A percentile compares a stretch with the other conserved stretches of the same genome.
Conservation (phyloP, 2,113 vertebrate species). For the Meles meles region DNA sequence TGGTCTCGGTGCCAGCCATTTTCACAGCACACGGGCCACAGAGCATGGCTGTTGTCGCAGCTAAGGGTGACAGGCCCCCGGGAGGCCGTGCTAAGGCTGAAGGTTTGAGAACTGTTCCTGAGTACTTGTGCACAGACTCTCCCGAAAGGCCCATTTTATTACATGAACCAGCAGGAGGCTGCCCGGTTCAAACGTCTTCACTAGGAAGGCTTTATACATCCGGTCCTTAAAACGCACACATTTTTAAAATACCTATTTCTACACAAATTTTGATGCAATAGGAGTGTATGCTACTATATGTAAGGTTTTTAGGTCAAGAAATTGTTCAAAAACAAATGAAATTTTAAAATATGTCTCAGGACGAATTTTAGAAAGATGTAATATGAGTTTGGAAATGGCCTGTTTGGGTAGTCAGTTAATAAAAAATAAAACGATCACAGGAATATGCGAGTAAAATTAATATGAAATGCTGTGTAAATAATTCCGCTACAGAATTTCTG, state of each 20-base stretch:
- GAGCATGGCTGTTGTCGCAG: no score
- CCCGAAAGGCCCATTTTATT: neutral
- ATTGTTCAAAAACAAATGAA: neutral
- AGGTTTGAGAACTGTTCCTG: neutral
- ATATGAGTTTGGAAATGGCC: neutral
- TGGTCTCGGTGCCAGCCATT: neutral
- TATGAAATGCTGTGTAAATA: neutral
- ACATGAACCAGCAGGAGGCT: neutral
- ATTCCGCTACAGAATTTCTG: neutral
- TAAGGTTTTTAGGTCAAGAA: neutral
- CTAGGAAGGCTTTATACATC: neutral
- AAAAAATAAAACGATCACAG: neutral
- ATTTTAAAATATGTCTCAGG: neutral
- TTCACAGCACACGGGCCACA: neutral
- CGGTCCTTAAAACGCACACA: neutral
- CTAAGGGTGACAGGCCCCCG: neutral
- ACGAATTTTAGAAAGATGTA: neutral
- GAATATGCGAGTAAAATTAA: neutral
- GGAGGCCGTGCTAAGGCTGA: neutral
- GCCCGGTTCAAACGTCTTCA: neutral
- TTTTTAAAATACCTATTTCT: neutral
- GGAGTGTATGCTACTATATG: neutral
- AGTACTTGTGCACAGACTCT: neutral
- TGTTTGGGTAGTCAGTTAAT: slow-evolving; percentile 21
- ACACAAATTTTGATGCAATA: neutral